A percentile compares a stretch with the other conserved stretches of the same genome.
phyloP scores from a whole-genome alignment of 1,140 invertebrate species.

The Lineus longissimus region DNA sequence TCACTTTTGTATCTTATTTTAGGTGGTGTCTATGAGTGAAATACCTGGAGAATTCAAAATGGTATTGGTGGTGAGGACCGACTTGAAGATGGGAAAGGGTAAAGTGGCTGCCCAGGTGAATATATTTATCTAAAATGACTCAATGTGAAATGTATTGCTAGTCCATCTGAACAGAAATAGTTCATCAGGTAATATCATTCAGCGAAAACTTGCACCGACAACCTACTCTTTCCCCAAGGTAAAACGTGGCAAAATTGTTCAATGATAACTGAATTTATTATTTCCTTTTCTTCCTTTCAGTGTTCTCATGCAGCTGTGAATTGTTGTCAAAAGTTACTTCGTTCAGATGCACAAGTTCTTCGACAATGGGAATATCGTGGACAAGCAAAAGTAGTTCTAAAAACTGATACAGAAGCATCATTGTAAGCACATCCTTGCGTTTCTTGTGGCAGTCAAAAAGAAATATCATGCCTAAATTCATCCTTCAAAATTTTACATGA shows the following conservation, averaged over 20 bases:
- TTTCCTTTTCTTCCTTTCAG: conserved; percentile 49
- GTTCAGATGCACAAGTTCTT: conserved; percentile 61
- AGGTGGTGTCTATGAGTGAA: conserved; percentile 13
- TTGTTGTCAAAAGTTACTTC: conserved; percentile 68
- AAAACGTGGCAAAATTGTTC: too few relatives aligned
- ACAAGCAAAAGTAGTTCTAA: conserved; percentile 78
- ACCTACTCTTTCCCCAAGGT: too few relatives aligned
- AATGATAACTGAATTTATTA: too few relatives aligned
- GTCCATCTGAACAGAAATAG: too few relatives aligned
- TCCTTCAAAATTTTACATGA: too few relatives aligned
- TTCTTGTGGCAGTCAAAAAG: neutral
- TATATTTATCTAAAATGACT: conserved; percentile 1
- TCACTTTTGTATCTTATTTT: neutral
- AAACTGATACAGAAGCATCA: conserved; percentile 58
- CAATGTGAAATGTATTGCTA: too few relatives aligned
- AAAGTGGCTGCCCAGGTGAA: conserved; percentile 78
- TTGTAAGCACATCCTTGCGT: conserved; percentile 56
- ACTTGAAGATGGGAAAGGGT: conserved; percentile 91
- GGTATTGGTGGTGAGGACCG: conserved; percentile 80
- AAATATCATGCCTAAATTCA: too few relatives aligned
- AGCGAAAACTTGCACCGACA: too few relatives aligned
- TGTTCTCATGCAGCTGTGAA: conserved; percentile 82
- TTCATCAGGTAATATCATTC: too few relatives aligned
- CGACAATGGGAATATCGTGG: conserved; percentile 73
- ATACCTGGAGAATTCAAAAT: conserved; percentile 62